Evolutionary conservation across 2,113 vertebrate species (phyloP).

Genomic region (Felis chaus): DNA sequence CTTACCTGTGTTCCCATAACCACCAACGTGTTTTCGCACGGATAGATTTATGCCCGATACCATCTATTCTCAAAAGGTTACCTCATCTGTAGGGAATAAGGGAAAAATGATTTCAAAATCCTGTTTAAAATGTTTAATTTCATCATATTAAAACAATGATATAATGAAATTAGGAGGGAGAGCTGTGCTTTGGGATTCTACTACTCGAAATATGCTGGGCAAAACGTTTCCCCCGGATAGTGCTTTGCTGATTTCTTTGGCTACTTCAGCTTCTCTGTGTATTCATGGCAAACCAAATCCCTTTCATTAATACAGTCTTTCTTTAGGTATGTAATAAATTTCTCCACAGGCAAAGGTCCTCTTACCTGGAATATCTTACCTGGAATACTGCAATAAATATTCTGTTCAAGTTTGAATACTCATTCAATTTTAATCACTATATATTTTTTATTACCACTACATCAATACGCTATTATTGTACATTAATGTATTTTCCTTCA

Average conservation of each 20-base stretch:
- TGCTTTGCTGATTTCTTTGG: neutral
- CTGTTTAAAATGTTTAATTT: neutral
- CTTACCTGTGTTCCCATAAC: neutral
- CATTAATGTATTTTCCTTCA: slow-evolving; percentile 12
- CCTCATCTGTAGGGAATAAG: neutral
- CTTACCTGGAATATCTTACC: neutral
- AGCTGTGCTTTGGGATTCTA: slow-evolving; percentile 18
- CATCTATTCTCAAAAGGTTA: neutral
- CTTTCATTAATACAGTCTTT: neutral
- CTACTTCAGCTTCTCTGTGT: neutral
- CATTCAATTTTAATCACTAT: neutral
- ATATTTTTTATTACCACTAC: neutral
- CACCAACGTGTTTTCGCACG: neutral
- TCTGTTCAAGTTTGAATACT: neutral
- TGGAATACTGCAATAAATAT: neutral
- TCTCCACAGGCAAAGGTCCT: neutral
- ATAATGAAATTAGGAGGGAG: neutral
- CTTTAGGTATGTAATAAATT: neutral
- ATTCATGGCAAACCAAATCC: neutral
- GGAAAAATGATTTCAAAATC: neutral
- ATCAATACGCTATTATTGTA: neutral
- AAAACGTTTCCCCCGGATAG: neutral
- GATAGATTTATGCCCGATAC: neutral
- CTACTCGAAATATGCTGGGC: neutral
- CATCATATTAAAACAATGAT: slow-evolving; percentile 15